A percentile compares a stretch with the other conserved stretches of the same genome.
phyloP scores from a whole-genome alignment of 2,113 vertebrate species.

The Telmatochromis sp. region DNA sequence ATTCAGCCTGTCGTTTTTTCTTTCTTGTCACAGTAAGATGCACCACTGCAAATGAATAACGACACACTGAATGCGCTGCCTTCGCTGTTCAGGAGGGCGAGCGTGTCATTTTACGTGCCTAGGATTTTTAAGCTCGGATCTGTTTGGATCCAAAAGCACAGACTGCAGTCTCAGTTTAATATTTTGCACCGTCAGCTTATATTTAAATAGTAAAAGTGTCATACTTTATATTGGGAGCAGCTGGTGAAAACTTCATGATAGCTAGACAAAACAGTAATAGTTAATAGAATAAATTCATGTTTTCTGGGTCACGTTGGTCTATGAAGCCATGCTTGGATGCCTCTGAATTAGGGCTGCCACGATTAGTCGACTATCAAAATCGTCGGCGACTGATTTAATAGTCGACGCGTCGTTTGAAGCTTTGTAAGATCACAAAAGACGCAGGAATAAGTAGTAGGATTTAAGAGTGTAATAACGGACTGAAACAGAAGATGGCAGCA shows the following conservation, averaged over 20 bases:
- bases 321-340: not conserved
- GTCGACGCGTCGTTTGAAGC: rapidly evolving
- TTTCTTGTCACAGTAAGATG: not conserved
- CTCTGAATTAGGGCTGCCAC: not conserved
- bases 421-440: too few species aligned
- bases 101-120: not conserved
- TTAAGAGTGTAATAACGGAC: too few species aligned
- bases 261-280: not conserved
- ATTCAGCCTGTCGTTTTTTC: not conserved
- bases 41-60: not conserved
- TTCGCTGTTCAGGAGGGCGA: not conserved
- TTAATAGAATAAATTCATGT: not conserved
- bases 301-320: not conserved
- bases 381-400: too few species aligned
- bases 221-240: not conserved
- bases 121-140: not conserved
- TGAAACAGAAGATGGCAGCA: too few species aligned
- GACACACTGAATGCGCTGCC: not conserved
- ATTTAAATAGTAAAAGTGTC: not conserved
- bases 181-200: not conserved
- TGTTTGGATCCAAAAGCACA: not conserved
- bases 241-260: not conserved
- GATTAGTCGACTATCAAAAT: too few species aligned
- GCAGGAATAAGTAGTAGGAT: too few species aligned
- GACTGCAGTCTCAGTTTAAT: not conserved